Base-by-base conservation (phyloP, 2,888 invertebrate genomes). In the Neocrepidodera transversa region DNA sequence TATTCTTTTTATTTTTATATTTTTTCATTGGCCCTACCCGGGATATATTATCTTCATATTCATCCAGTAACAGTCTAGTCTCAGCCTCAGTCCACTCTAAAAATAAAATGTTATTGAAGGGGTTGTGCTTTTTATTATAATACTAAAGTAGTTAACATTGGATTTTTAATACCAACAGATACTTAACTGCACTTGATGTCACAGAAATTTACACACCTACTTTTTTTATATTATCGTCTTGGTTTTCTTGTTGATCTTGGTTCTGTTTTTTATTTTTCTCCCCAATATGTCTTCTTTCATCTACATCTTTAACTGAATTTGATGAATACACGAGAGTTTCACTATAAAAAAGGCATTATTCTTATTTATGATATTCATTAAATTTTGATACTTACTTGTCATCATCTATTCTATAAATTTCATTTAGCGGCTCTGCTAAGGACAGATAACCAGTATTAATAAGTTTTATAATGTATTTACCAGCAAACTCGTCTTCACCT, bases 1-100 rank as follows among this genome's bases (percentile, higher is more conserved):
- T 35, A 35, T 35, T 23, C 23, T 23, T 23, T 23, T 23, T 23
- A 23, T 23, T 23, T 23, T 23, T 23, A 23, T 23, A 40, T 17
- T 17, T 40, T 17, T 40, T 40, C 40, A 14, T 26, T 23, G 45
- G 45, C 26, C 45, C 11, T 45, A 45, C 45, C 45, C 11, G 26
- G 45, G 45, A 10, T n/a, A 45, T 45, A n/a, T 45, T 45, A 20
- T 23, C 26, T 23, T 26, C 3, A 45, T 45, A 20, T 20, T 18
- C 16, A 20, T 43, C 43, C 20, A 43, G 11, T 43, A 43, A 20
- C 1, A 43, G 11, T 20, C 18, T 43, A 7, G 20, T 43, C 18
- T 20, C 43, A 43, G 43, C 20, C 11, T 43, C 43, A 20, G 43
- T 43, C 43, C 43, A 43, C 18, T 43, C 43, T 43, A 43, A 43